A percentile compares a stretch with the other conserved stretches of the same genome.
Conservation (phyloP, 2,888 invertebrate genomes). For the Pocota personata region DNA sequence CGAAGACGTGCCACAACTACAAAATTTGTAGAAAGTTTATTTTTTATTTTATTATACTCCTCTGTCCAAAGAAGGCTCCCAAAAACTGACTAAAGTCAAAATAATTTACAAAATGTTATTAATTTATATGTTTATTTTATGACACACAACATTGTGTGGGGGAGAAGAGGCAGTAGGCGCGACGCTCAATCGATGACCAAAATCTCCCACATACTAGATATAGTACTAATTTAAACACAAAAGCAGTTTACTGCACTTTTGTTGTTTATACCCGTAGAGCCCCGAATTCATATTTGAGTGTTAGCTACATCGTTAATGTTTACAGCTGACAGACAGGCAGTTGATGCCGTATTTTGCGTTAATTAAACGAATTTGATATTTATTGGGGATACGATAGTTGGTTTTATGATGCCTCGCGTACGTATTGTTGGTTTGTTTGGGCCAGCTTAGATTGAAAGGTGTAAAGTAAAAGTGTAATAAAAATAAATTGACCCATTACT, state of each 20-base stretch:
- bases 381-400: not conserved
- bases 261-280: not conserved
- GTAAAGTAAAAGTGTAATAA: not conserved
- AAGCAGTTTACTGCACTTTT: not conserved
- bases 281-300: not conserved
- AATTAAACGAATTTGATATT: slow-evolving; percentile 1
- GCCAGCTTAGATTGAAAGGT: not conserved
- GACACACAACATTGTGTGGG: not conserved
- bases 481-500: not conserved
- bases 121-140: slow-evolving; percentile 4
- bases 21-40: slow-evolving; percentile 13
- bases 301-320: not conserved
- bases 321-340: slow-evolving; percentile 11
- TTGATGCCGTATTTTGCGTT: slow-evolving; percentile 25
- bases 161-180: not conserved
- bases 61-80: not conserved
- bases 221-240: not conserved
- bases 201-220: not conserved
- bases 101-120: not conserved
- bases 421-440: no score
- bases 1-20: slow-evolving; percentile 9
- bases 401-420: not conserved
- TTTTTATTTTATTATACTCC: not conserved
- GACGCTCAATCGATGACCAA: not conserved
- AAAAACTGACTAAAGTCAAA: not conserved